These are phyloP conservation scores for Ptiloglossa arizonensis DNA, from an alignment of 1,140 invertebrate species.

Conservation along the genomic window DNA sequence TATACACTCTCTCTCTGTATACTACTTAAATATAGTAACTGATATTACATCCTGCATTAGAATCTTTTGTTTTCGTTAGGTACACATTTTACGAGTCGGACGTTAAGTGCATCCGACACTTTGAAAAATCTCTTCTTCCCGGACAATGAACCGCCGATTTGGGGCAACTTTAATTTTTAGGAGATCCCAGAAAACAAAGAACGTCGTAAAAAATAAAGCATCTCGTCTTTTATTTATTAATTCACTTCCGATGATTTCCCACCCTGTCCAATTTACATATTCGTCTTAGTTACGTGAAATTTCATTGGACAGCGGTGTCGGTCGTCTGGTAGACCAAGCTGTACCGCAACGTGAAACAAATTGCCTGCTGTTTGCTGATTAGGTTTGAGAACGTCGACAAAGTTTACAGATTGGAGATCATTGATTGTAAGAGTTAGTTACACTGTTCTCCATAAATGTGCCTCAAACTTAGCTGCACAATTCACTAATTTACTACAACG, in stretches of 20 bases:
- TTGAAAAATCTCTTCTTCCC: neutral
- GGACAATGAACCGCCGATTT: neutral
- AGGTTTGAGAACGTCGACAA: slow-evolving; percentile 13
- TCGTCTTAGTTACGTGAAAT: neutral
- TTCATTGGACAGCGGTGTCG: slow-evolving; percentile 33
- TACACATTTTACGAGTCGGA: too few relatives aligned
- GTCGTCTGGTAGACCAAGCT: slow-evolving; percentile 6
- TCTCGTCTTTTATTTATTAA: slow-evolving; percentile 3
- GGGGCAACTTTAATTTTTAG: neutral
- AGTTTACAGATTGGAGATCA: neutral
- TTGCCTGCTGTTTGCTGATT: slow-evolving; percentile 11
- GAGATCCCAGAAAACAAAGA: neutral
- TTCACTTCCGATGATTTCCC: neutral
- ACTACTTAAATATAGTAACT: too few relatives aligned
- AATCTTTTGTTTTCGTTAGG: too few relatives aligned
- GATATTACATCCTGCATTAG: too few relatives aligned
- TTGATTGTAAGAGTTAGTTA: slow-evolving; percentile 27
- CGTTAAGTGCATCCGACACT: too few relatives aligned
- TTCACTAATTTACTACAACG: too few relatives aligned
- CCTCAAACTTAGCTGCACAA: too few relatives aligned
- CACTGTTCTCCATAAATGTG: too few relatives aligned
- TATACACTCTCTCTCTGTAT: too few relatives aligned
- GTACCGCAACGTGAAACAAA: slow-evolving; percentile 34
- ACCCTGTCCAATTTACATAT: neutral
- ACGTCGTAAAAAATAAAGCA: neutral